Evolutionary conservation across 1,140 invertebrate species (phyloP).

Genomic region (Drosophila guanche): DNA sequence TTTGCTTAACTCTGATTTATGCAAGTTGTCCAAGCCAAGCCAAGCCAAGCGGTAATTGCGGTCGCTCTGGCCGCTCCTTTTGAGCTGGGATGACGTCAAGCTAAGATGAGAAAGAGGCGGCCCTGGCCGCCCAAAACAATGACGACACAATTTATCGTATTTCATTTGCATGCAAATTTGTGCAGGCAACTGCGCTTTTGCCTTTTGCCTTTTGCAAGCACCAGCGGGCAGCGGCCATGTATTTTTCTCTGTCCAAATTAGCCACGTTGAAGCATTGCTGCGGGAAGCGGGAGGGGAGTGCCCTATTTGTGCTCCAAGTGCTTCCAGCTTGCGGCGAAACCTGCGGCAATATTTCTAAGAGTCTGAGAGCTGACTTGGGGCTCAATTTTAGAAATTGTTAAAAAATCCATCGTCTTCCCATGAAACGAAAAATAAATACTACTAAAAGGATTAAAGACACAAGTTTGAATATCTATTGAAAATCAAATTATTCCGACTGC

Average conservation of each 20-base stretch:
- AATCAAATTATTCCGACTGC: no score
- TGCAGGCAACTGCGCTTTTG: conserved; percentile 46
- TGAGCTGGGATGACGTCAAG: conserved; percentile 42
- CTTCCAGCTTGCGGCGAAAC: no score
- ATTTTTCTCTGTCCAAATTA: conserved; percentile 38
- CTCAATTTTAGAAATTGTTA: no score
- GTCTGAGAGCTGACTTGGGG: no score
- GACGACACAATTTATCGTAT: conserved; percentile 51
- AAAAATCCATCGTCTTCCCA: no score
- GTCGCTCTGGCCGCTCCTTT: neutral
- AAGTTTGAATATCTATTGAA: no score
- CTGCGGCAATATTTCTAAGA: neutral
- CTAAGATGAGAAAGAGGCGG: conserved; percentile 12
- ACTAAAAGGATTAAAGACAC: no score
- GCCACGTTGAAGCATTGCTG: conserved; percentile 26
- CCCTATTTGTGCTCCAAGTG: neutral
- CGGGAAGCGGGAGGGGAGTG: neutral
- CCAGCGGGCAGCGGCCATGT: conserved; percentile 25
- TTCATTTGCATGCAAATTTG: conserved; percentile 51
- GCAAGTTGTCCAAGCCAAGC: conserved; percentile 42
- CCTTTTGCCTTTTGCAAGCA: conserved; percentile 5
- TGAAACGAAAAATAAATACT: no score
- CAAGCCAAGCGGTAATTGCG: neutral
- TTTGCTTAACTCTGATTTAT: conserved; percentile 63
- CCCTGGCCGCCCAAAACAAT: conserved; percentile 25